Evolutionary conservation across 2,888 invertebrate genomes (phyloP), one percentile per base, ranked within the genome.

Genomic region (Leucania comma): DNA sequence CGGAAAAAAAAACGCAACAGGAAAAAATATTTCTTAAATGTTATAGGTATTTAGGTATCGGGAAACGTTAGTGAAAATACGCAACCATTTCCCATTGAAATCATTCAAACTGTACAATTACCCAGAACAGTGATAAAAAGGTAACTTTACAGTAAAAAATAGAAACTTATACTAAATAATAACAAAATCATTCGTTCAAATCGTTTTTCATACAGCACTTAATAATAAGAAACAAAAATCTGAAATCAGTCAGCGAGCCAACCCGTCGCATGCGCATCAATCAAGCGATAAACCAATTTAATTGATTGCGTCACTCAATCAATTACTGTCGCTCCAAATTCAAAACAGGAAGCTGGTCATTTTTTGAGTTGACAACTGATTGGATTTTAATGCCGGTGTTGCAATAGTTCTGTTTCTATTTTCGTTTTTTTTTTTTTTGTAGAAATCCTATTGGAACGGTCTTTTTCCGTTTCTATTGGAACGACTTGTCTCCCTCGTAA

Each of bases 241-340:
- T 51, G 67, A 77, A 80, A 78, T 86, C 80, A 75, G 66, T 82
- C 75, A 80, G 38, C 72, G 63, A 59, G 38, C 64, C 72, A 65
- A 59, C 58, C 63, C 68, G 75, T 72, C 86, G 80, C 75, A 63
- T 76, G 85, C 84, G 85, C 84, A 90, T 91, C 91, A 90, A 90
- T 91, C 90, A 91, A 81, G 58, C 75, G 85, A 78, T 86, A 85
- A 84, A 85, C 80, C 85, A 83, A 86, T 89, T 88, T 89, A 87
- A 91, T 90, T 88, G 89, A 88, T 89, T 82, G 78, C 84, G 83
- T 90, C 90, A 90, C 84, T 89, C 87, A 85, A 90, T 88, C 87
- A 87, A 88, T 90, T 88, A 87, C 80, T 82, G 83, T 80, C 82
- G 83, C 78, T 83, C 84, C 75, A 78, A 84, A 88, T 88, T 85